Evolutionary conservation across 2,888 invertebrate genomes (phyloP).

Genomic region (Stomorhina lunata): DNA sequence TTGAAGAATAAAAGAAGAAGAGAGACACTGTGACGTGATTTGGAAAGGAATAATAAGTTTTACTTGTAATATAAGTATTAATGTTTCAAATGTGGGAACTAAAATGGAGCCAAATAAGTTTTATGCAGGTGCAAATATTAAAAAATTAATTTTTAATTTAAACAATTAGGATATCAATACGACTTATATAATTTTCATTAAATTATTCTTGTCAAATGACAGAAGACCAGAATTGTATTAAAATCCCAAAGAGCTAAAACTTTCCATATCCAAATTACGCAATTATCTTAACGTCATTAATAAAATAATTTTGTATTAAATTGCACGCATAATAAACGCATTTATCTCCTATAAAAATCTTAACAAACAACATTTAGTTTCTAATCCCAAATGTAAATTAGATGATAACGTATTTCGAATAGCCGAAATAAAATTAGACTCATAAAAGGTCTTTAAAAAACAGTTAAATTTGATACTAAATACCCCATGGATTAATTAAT

Average conservation of each 20-base stretch:
- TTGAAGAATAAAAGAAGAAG: neutral
- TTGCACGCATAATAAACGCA: neutral
- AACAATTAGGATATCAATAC: no score
- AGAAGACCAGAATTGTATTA: no score
- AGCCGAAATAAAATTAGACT: neutral
- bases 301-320: neutral
- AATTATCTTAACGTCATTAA: neutral
- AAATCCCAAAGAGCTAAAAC: no score
- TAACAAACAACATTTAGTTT: neutral
- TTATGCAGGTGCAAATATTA: no score
- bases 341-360: neutral
- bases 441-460: conserved; percentile 44
- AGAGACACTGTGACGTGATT: conserved; percentile 42
- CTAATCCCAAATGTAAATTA: conserved; percentile 1
- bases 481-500: conserved; percentile 58
- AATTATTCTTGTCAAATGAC: no score
- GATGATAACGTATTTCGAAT: neutral
- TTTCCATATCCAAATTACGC: neutral
- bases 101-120: no score
- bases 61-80: no score
- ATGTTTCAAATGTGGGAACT: no score
- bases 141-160: no score
- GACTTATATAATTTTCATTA: no score
- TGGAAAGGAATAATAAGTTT: neutral
- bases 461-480: conserved; percentile 51